Evolutionary conservation across 1,140 invertebrate species (phyloP).

Genomic region (Apocrypta bakeri): DNA sequence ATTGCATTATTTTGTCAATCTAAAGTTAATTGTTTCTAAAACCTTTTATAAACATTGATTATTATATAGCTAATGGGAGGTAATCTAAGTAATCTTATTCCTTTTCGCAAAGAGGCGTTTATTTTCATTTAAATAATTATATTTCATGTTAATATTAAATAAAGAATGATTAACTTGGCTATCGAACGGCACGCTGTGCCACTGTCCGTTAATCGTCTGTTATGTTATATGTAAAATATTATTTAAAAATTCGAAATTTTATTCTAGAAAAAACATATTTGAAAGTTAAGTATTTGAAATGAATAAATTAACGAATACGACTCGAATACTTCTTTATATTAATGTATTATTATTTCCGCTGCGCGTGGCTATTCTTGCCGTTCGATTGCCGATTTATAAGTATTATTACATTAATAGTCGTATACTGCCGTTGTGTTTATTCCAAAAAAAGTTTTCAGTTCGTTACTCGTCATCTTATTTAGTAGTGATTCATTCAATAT

Average conservation of each 20-base stretch:
- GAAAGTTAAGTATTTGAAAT: constrained; percentile 10
- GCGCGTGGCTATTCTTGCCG: constrained; percentile 26
- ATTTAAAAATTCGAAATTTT: constrained; percentile 26
- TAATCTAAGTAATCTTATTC: constrained; percentile 29
- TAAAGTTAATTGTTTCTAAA: constrained; percentile 61
- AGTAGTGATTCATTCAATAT: constrained; percentile 5
- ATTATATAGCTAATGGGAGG: constrained; percentile 28
- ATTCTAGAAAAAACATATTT: constrained; percentile 10
- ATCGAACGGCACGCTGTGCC: constrained; percentile 42
- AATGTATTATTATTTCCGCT: not conserved
- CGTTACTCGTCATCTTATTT: constrained; percentile 32
- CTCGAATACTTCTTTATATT: not conserved
- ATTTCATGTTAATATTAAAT: constrained; percentile 49
- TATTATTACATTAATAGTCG: constrained; percentile 48
- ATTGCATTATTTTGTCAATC: constrained; percentile 56
- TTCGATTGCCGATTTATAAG: constrained; percentile 48
- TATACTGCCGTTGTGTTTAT: constrained; percentile 43
- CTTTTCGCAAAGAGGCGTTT: constrained; percentile 39
- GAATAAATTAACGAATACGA: not conserved
- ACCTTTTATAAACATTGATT: constrained; percentile 44
- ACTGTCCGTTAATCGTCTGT: constrained; percentile 23
- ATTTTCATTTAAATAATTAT: constrained; percentile 49
- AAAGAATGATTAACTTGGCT: constrained; percentile 42
- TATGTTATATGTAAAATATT: constrained; percentile 35
- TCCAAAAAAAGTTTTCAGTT: constrained; percentile 47